Evolutionary conservation across 2,797 vertebrate genomes (phyloP).

Genomic region (Pantherophis vulpinus): DNA sequence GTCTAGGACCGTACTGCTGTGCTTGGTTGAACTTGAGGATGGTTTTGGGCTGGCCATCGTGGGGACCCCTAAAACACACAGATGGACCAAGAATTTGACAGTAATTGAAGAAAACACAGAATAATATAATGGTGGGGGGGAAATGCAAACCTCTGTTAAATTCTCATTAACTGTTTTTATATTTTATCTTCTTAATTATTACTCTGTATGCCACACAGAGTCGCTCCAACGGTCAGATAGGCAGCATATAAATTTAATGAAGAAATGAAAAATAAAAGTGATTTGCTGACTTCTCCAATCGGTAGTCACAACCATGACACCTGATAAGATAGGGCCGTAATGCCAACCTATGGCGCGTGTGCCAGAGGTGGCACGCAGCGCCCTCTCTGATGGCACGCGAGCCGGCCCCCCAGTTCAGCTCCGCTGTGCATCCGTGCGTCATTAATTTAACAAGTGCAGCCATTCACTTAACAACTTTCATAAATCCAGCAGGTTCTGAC

Average conservation of each 20-base stretch:
- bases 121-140: not conserved
- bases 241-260: no score
- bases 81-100: not conserved
- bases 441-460: no score
- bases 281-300: not conserved
- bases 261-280: not conserved
- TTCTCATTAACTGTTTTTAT: not conserved
- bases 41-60: constrained; percentile 16
- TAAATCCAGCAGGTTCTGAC: no score
- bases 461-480: no score
- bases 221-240: no score
- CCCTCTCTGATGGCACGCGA: no score
- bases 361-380: no score
- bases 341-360: no score
- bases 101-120: not conserved
- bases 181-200: not conserved
- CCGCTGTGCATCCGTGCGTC: no score
- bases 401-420: no score
- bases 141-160: not conserved
- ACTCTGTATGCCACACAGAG: no score
- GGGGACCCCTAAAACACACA: constrained; percentile 43
- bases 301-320: not conserved
- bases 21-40: constrained; percentile 40
- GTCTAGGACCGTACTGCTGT: constrained; percentile 55
- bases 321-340: not conserved